Conservation (phyloP, 2,113 vertebrate species). For the Puffinus mauretanicus region DNA sequence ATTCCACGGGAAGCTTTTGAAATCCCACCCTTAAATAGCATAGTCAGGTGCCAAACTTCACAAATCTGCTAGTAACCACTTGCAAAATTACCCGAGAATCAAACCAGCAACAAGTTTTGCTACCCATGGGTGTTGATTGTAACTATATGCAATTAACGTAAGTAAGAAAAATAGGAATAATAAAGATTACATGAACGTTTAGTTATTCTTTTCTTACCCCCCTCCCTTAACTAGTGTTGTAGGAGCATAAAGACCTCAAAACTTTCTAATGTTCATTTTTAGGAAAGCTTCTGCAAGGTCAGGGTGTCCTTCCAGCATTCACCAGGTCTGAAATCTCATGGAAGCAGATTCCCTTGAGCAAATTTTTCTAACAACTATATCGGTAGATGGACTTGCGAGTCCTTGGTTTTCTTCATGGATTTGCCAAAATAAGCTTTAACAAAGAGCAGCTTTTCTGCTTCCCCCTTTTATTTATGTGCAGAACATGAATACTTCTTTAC, state of each 20-base stretch:
- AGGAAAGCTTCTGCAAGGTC: background rate
- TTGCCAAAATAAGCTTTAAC: constrained; percentile 21
- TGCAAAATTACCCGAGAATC: background rate
- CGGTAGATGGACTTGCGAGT: background rate
- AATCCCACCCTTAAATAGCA: background rate
- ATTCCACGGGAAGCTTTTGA: constrained; percentile 32
- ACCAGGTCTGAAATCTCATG: background rate
- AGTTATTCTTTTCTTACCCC: background rate
- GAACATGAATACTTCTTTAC: background rate
- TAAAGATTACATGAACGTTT: background rate
- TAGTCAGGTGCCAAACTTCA: background rate
- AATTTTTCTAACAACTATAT: background rate
- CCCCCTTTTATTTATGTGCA: background rate
- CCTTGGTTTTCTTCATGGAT: background rate
- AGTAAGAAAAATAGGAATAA: background rate
- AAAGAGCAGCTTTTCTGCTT: constrained; percentile 31
- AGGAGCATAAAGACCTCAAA: background rate
- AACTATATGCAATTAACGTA: background rate
- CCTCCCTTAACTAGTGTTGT: background rate
- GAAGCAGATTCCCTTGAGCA: background rate
- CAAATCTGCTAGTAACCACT: background rate
- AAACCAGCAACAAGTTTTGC: constrained; percentile 28
- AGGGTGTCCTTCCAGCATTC: background rate
- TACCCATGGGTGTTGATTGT: background rate
- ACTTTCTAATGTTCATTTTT: background rate